These are phyloP conservation scores for Aeoliscus strigatus DNA, from an alignment of 2,797 vertebrate species.

Conservation along the genomic window DNA sequence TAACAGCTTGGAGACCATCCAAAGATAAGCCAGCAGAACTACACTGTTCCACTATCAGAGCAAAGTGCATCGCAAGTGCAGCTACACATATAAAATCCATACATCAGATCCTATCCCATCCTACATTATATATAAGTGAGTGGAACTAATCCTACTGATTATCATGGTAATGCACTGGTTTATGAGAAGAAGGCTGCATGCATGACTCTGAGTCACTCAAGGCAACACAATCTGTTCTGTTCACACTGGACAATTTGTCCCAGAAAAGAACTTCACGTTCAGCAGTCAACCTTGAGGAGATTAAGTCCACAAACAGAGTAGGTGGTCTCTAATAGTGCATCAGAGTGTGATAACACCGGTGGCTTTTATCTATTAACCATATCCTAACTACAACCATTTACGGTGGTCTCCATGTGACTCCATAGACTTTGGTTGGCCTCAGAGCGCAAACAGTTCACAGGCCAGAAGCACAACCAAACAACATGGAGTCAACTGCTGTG, in stretches of 20 bases:
- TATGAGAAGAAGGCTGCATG: constrained; percentile 21
- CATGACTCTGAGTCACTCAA: constrained; percentile 25
- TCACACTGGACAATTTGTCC: constrained; percentile 25
- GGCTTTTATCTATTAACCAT: constrained; percentile 1
- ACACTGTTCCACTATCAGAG: constrained; percentile 13
- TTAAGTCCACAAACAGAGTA: not conserved
- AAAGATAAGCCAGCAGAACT: constrained; percentile 27
- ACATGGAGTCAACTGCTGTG: too few relatives aligned
- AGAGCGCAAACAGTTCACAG: too few relatives aligned
- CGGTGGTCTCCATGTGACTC: too few relatives aligned
- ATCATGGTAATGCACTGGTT: constrained; percentile 34
- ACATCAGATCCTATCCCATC: constrained; percentile 22
- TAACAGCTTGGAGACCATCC: constrained; percentile 11
- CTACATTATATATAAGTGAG: constrained; percentile 28
- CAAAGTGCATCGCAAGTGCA: constrained; percentile 13
- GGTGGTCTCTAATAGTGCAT: not conserved
- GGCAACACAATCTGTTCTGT: constrained; percentile 34
- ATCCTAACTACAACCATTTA: too few relatives aligned
- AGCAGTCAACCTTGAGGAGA: constrained; percentile 7
- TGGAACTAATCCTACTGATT: constrained; percentile 46
- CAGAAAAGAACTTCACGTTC: not conserved
- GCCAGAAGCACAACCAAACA: too few relatives aligned
- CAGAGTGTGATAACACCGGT: not conserved
- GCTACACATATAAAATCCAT: constrained; percentile 22
- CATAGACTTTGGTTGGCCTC: too few relatives aligned